Base-by-base conservation (phyloP, 2,113 vertebrate species). In the Isurus oxyrinchus region DNA sequence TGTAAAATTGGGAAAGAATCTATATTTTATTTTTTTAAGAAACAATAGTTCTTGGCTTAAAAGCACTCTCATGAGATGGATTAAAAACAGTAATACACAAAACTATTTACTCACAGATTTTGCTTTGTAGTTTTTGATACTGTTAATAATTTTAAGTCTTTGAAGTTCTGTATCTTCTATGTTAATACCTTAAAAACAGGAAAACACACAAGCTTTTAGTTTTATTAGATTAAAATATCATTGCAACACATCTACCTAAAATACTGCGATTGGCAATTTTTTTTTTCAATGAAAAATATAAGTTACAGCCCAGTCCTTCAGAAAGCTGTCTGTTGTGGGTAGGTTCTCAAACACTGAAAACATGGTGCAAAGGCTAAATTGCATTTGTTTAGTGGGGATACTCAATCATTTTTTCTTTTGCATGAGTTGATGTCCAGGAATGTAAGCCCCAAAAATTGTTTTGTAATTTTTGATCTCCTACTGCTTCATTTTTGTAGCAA, bases 121-220 rank as follows among this genome's bases (percentile, higher is more conserved):
- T 0, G 99, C 97, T 96, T 98, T 99, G 97, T 99, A 99, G 96
- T 97, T 97, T 97, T 98, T 99, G 96, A 99, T 99, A 96, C 98
- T 97, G 96, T 99, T 99, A 31, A 99, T 98, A 0, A 99, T 97
- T 90, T 98, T 98, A 96, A 99, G 98, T 95, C 98, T 98, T 96
- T 98, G 98, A 96, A 99, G 97, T 97, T 99, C 99, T 0, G 97
- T 97, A 95, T 98, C 98, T 97, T 98, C 98, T 0, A 99, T 98
- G 96, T 96, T 97, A 0, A 97, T 98, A 6, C 98, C 99, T 99
- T 97, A 66, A 90, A 84, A 96, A 21, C 96, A 4, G 95, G 40
- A 95, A 96, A 40, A 53, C 1, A 84, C 1, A 19, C 55, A 44
- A 69, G 72, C 55, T 96, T 76, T 1, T 35, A 87, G 19, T 84